Evolutionary conservation across 2,888 invertebrate species (phyloP).

Genomic region (Leptinotarsa tumamoca): DNA sequence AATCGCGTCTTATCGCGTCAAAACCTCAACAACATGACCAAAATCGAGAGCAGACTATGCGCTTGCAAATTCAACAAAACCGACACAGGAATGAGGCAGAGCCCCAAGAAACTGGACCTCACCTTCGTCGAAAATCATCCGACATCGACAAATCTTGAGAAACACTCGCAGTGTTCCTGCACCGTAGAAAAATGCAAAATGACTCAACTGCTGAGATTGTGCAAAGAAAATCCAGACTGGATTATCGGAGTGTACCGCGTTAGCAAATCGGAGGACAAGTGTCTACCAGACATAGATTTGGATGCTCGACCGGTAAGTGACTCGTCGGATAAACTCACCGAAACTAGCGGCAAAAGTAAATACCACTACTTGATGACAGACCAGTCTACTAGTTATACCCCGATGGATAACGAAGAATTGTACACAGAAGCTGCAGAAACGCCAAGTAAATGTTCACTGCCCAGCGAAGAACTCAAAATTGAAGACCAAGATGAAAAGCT

Average conservation of each 20-base stretch:
- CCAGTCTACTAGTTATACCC: background rate
- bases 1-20: background rate
- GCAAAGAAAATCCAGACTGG: slow-evolving; percentile 26
- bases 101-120: background rate
- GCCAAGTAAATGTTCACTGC: too few relatives aligned
- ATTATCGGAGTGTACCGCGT: slow-evolving; percentile 21
- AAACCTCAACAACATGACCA: background rate
- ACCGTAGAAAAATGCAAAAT: slow-evolving; percentile 14
- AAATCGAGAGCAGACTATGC: background rate
- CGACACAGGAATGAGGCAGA: background rate
- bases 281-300: slow-evolving; percentile 13
- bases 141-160: background rate
- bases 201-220: slow-evolving; percentile 15
- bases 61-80: background rate
- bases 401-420: background rate
- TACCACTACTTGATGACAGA: slow-evolving; percentile 27
- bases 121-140: background rate
- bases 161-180: slow-evolving; percentile 13
- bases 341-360: background rate
- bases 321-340: background rate
- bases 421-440: too few relatives aligned
- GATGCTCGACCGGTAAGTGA: background rate
- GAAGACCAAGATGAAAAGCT: too few relatives aligned
- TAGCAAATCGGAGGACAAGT: slow-evolving; percentile 12
- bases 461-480: too few relatives aligned